Evolutionary conservation across 2,113 vertebrate species (phyloP).

Genomic region (Dolichallabes microphthalmus): DNA sequence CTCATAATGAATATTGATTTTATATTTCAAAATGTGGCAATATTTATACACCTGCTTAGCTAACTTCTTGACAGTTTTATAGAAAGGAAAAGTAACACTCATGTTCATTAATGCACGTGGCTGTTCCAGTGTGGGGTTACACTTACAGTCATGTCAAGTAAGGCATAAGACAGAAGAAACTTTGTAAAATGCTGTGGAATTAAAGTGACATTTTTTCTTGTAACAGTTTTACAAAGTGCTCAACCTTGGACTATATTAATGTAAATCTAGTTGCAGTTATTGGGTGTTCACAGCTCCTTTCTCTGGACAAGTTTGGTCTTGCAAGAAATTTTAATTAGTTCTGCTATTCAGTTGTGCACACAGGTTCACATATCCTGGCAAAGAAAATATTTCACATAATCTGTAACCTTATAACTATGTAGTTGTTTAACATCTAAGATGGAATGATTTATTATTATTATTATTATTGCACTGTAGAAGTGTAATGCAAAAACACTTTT

Average conservation of each 20-base stretch:
- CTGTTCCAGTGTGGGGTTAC: neutral
- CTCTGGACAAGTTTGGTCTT: neutral
- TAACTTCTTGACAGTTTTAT: neutral
- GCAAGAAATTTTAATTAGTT: neutral
- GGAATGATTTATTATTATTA: neutral
- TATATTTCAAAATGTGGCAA: neutral
- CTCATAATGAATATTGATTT: neutral
- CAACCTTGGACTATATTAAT: neutral
- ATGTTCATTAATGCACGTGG: neutral
- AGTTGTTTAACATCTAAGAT: neutral
- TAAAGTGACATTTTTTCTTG: neutral
- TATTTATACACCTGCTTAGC: neutral
- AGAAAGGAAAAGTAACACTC: neutral
- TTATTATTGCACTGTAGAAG: neutral
- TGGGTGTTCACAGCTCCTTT: neutral
- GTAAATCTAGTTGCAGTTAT: neutral
- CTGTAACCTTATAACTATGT: too few species aligned
- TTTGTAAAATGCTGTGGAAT: neutral
- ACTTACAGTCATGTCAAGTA: neutral
- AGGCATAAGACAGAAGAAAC: neutral
- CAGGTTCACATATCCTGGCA: too few species aligned
- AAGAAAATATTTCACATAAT: too few species aligned
- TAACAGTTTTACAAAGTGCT: neutral
- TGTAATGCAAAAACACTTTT: neutral
- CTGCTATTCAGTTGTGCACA: neutral